Evolutionary conservation across 2,888 invertebrate genomes (phyloP).

Genomic region (Calliopum simillimum): DNA sequence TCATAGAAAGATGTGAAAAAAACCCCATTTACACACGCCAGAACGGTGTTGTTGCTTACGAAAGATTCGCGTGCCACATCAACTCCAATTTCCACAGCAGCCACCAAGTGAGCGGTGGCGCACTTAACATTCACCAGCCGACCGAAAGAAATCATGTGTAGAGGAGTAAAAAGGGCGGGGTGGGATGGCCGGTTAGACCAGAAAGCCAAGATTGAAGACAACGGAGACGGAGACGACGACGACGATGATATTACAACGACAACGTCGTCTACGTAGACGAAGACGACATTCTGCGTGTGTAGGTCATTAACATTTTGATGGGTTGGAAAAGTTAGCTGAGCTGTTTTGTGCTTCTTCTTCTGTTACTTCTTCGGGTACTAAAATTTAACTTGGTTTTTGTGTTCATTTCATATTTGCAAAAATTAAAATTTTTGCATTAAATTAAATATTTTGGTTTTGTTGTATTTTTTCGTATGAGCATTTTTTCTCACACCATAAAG

Average conservation of each 20-base stretch:
- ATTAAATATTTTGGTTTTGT: conserved; percentile 12
- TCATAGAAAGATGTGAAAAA: background rate
- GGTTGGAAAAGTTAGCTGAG: conserved; percentile 47
- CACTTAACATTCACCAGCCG: background rate
- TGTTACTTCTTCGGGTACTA: background rate
- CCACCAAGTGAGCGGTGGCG: background rate
- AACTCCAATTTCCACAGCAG: conserved; percentile 37
- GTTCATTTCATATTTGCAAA: background rate
- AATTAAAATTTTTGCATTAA: background rate
- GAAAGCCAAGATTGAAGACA: background rate
- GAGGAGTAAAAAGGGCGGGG: background rate
- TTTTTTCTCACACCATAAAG: conserved; percentile 22
- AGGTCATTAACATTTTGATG: conserved; percentile 66
- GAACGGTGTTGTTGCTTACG: background rate
- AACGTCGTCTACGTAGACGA: background rate
- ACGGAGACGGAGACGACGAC: background rate
- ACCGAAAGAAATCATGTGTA: background rate
- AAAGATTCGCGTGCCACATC: conserved; percentile 50
- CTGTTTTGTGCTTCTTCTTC: background rate
- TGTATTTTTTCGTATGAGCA: background rate
- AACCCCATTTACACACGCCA: too few species aligned
- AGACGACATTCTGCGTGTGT: conserved; percentile 44
- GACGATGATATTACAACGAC: too few species aligned
- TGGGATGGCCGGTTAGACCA: background rate
- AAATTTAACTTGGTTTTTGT: background rate